Evolutionary conservation across 2,113 vertebrate genomes (phyloP).

Genomic region (Indri indri): DNA sequence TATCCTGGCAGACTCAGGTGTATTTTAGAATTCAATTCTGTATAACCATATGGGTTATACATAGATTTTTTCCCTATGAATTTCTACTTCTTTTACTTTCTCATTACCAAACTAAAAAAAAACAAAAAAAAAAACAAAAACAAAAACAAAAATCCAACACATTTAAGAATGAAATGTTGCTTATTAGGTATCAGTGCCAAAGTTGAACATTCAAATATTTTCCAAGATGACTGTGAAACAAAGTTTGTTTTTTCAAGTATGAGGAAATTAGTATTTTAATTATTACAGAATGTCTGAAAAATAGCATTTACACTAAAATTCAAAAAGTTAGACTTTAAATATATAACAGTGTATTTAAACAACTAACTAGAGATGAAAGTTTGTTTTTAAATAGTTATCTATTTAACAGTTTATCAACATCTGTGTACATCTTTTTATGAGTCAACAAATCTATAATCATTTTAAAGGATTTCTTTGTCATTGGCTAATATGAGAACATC

Average conservation of each 20-base stretch:
- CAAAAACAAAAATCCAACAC: too few relatives aligned
- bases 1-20: neutral
- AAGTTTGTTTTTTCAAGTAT: neutral
- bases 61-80: conserved; percentile 30
- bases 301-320: neutral
- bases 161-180: neutral
- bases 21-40: conserved; percentile 9
- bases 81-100: neutral
- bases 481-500: neutral
- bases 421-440: neutral
- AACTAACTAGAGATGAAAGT: neutral
- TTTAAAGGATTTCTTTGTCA: neutral
- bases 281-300: neutral
- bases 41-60: neutral
- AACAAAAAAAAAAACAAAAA: too few relatives aligned
- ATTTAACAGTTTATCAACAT: neutral
- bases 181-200: neutral
- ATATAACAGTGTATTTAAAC: neutral
- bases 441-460: neutral
- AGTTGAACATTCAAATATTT: neutral
- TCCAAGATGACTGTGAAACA: neutral
- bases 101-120: neutral
- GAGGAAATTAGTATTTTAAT: neutral
- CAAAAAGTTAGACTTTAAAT: neutral
- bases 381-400: neutral